Conservation (phyloP, 2,888 invertebrate species). For the Zaprionus obscuricornis region DNA sequence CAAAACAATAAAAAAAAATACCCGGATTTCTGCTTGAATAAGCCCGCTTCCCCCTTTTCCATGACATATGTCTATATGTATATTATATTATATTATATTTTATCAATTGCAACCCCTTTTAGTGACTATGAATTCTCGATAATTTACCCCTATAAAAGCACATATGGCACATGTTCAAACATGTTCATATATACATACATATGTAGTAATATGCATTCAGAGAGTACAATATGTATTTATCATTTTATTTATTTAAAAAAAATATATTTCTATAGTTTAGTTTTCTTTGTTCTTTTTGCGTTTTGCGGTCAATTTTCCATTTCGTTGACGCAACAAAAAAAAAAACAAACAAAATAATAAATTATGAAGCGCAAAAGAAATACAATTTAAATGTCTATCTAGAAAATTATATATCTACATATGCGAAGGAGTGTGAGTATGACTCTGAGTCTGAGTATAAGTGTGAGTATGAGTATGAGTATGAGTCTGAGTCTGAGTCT, state of each 20-base stretch:
- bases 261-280: slow-evolving; percentile 15
- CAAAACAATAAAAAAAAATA: no score
- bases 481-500: no score
- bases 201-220: no score
- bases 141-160: neutral
- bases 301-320: slow-evolving; percentile 73
- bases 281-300: slow-evolving; percentile 51
- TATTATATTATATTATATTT: no score
- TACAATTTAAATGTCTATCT: slow-evolving; percentile 19
- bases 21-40: no score
- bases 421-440: no score
- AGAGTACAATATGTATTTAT: neutral
- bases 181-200: slow-evolving; percentile 2
- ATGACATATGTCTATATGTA: no score
- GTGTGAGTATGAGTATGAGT: no score
- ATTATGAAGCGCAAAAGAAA: neutral
- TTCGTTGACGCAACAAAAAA: slow-evolving; percentile 60
- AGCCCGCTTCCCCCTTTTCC: no score
- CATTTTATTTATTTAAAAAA: slow-evolving; percentile 3
- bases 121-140: neutral
- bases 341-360: slow-evolving; percentile 32
- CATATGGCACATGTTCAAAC: slow-evolving; percentile 37
- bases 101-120: neutral
- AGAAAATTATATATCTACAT: slow-evolving; percentile 41
- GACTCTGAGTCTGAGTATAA: no score